These are phyloP conservation scores for Oligia fasciuncula DNA, from an alignment of 2,888 invertebrate species.

Conservation along the genomic window DNA sequence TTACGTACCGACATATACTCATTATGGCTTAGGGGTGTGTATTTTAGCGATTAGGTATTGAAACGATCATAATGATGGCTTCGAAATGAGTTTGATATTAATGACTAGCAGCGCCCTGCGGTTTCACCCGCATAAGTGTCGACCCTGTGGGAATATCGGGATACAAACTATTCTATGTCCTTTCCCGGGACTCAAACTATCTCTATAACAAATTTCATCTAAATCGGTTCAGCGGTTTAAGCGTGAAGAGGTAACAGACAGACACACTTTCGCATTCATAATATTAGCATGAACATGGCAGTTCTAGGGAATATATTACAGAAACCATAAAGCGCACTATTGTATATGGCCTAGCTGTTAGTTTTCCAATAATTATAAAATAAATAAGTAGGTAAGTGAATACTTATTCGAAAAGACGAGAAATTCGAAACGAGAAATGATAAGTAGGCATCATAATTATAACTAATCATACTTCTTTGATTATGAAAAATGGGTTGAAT, in stretches of 20 bases:
- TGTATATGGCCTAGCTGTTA: background rate
- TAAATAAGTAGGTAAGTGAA: background rate
- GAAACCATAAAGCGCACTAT: background rate
- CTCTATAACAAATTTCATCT: too few relatives aligned
- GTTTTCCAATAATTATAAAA: background rate
- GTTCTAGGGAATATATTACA: background rate
- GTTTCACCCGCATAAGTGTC: too few relatives aligned
- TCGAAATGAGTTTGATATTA: background rate
- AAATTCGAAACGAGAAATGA: too few relatives aligned
- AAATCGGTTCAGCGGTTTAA: too few relatives aligned
- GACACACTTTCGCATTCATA: too few relatives aligned
- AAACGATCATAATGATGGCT: background rate
- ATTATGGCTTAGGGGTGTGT: background rate
- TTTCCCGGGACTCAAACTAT: too few relatives aligned
- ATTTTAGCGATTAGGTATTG: background rate
- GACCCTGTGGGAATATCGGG: too few relatives aligned
- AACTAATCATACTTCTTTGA: background rate
- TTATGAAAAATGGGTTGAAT: too few relatives aligned
- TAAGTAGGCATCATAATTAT: background rate
- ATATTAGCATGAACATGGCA: background rate
- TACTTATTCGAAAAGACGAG: background rate
- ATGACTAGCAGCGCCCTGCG: too few relatives aligned
- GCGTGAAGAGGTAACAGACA: too few relatives aligned
- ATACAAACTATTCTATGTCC: too few relatives aligned
- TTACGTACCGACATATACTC: background rate